Conservation (phyloP, 2,888 invertebrate genomes). For the Xiphydria camelus region DNA sequence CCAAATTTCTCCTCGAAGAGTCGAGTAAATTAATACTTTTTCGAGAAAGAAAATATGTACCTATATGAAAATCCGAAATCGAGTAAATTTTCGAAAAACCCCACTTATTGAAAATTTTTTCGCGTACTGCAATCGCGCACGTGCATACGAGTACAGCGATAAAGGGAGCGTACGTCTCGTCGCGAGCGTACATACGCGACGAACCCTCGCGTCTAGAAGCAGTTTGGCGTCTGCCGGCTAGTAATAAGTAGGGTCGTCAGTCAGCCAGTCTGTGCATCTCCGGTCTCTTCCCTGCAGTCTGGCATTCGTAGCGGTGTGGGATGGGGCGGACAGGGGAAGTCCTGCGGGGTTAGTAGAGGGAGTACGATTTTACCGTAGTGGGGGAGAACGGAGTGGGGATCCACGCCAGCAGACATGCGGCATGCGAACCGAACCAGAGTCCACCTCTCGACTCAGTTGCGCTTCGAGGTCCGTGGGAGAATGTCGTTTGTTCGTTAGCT, state of each 20-base stretch:
- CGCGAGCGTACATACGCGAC: conserved; percentile 12
- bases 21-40: no score
- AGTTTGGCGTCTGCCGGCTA: conserved; percentile 43
- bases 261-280: conserved; percentile 33
- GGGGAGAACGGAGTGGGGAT: conserved; percentile 22
- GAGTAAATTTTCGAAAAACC: no score
- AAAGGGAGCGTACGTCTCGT: no score
- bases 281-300: background rate
- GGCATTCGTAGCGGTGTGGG: background rate
- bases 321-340: conserved; percentile 15
- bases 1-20: no score
- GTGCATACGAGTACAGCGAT: no score
- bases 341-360: conserved; percentile 19
- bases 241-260: conserved; percentile 48
- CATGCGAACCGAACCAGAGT: conserved; percentile 41
- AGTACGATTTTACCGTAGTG: conserved; percentile 22
- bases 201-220: conserved; percentile 38
- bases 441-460: conserved; percentile 39
- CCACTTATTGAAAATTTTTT: no score
- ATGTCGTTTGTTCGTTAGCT: conserved; percentile 9
- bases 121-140: no score
- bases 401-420: conserved; percentile 45
- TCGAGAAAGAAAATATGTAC: no score
- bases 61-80: no score
- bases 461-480: conserved; percentile 30